Percentiles rank a stretch among this genome's conserved stretches.
Conservation (phyloP, 2,113 vertebrate genomes). For the Saccopteryx bilineata region DNA sequence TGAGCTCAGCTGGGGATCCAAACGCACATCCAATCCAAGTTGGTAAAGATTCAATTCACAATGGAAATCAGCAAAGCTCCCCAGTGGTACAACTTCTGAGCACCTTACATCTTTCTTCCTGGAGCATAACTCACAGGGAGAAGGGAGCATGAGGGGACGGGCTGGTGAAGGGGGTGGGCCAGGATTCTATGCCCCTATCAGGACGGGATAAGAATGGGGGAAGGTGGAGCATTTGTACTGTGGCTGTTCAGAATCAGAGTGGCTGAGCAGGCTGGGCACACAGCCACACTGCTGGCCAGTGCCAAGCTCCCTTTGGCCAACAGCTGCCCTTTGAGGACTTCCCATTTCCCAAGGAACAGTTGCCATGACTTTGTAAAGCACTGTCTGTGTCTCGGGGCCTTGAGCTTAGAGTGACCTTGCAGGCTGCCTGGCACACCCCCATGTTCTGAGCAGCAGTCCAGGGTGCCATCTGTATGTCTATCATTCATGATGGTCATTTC, state of each 20-base stretch:
- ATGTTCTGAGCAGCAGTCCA: neutral
- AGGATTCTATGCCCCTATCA: neutral
- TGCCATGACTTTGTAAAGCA: neutral
- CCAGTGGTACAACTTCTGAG: constrained; percentile 1
- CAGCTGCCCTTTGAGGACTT: neutral
- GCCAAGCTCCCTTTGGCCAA: neutral
- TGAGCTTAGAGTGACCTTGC: neutral
- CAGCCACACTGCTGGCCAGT: neutral
- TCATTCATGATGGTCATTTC: neutral
- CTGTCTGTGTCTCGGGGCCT: neutral
- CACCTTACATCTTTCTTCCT: neutral
- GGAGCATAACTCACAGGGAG: neutral
- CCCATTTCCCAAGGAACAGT: neutral
- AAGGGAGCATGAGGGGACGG: neutral
- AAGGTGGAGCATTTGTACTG: neutral
- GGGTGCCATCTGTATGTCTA: neutral
- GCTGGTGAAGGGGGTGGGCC: neutral
- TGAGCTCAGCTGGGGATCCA: neutral
- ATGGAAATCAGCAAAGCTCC: neutral
- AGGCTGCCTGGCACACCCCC: neutral
- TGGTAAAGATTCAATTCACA: neutral
- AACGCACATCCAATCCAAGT: neutral
- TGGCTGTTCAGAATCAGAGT: neutral
- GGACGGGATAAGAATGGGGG: neutral
- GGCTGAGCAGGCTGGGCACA: neutral